Base-by-base conservation (phyloP, 2,888 invertebrate species). In the Deroplatys truncata region DNA sequence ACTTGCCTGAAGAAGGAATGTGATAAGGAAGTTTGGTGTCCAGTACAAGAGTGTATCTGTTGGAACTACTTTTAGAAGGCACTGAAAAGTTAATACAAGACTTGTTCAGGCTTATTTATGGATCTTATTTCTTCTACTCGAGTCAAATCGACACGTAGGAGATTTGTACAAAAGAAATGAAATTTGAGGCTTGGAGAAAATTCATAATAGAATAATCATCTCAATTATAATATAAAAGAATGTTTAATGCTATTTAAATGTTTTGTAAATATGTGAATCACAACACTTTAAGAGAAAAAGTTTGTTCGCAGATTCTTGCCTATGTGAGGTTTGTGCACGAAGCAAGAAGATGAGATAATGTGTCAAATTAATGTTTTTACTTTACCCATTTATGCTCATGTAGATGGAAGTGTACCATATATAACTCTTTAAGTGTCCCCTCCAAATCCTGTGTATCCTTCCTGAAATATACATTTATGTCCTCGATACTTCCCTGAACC, bases 191-290 rank as follows among this genome's bases (percentile, higher is more conserved):
- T 72, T 72, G 56, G 56, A 72, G 56, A 72, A 25, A 72, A 20
- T 20, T 72, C 56, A 72, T 72, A 72, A 72, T 72, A 72, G 56
- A 72, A 72, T 72, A 72, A 72, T 72, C 56, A 72, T 72, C 56
- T 72, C 56, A 72, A 72, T 72, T 72, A 72, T 72, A 72, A 72
- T 72, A 86, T 35, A 56, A 43, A n/a, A 88, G 35, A 86, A 49
- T 28, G 87, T 82, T 84, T 88, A 84, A 49, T 56, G 85, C 89
- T 90, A 85, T 89, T 89, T 89, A 82, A 89, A 88, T 89, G 89
- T 90, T 86, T 88, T 89, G 89, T 88, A 90, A 72, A 90, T 90
- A 90, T 87, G 89, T 89, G 90, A 89, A 85, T 89, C 85, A 88
- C n/a, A 82, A 84, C 82, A 43, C 43, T 28, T 35, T 31, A 89